Base-by-base conservation (phyloP, 1,140 invertebrate genomes). In the Oryzaephilus surinamensis region DNA sequence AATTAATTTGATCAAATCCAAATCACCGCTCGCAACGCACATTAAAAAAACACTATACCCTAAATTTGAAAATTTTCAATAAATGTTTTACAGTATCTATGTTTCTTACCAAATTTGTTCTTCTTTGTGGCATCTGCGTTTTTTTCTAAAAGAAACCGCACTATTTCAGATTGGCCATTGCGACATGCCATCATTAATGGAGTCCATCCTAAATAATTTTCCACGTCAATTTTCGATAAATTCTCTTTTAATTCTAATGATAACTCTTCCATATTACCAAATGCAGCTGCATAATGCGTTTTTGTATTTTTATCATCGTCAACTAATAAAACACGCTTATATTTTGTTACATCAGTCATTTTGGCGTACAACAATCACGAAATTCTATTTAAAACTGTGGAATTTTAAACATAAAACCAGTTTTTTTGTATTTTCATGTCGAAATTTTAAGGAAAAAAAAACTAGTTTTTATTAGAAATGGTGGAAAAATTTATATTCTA, bases 131-230 rank as follows among this genome's bases (percentile, higher is more conserved):
- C 50, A 40, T 62, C 58, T 15, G 60, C 62, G 11, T 58, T 52
- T 33, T 58, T 44, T n/a, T 57, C 39, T 34, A 70, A 45, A 3
- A 72, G 50, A 11, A 61, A 47, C 43, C 64, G 54, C 2, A 65
- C 63, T 13, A 56, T 60, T 13, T 62, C 43, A 3, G 60, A 32
- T 46, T 71, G 58, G 39, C 58, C 60, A 48, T 66, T 65, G 30
- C 70, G 52, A 40, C 67, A 47, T 3, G 69, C 68, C 45, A 69
- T 62, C 68, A 71, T 71, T 16, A 72, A 38, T 5, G 70, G 68
- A 6, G 67, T 70, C 67, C 67, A 70, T 2, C 67, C 67, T 44
- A 66, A 62, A 48, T 60, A 60, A 51, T 69, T 72, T 51, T 60
- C 60, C 7, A 37, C 45, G 32, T 68, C 59, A 29, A 57, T 51